Base-by-base conservation (phyloP, 2,113 vertebrate genomes). In the Eulemur rufifrons region DNA sequence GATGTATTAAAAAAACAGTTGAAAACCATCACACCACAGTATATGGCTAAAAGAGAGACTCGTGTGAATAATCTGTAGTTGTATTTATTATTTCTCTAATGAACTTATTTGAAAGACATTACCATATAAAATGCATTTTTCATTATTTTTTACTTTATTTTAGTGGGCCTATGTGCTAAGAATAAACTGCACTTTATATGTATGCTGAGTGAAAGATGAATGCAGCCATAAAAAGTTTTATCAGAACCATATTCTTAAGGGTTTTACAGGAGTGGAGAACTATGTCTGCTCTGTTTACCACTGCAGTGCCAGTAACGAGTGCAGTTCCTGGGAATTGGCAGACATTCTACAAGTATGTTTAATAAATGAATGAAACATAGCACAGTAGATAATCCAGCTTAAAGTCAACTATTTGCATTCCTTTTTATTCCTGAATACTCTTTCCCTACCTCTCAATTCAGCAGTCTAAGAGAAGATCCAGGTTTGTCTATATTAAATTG, bases 331-430 rank as follows among this genome's bases (percentile, higher is more conserved):
- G 18, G 14, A 86, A 23, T 52, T 0, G 0, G 32, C 6, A 27
- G 66, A 25, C 13, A 56, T 11, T 45, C 42, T 21, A n/a, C 45
- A 76, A 91, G 52, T 50, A 9, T 47, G 47, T 50, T 93, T 74
- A 93, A 54, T 86, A 47, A 86, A 47, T 89, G 56, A 86, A 86
- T 86, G 93, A 91, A 78, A 39, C 5, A 82, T 23, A 56, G 34
- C 32, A 42, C 23, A 63, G 66, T 77, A 83, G 68, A 17, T 50
- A 92, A 34, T 74, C 10, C 56, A 52, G 69, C n/a, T 86, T 34
- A 63, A 34, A 83, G 9, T 66, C 73, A 85, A 74, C 39, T 76
- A 9, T 52, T 89, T n/a, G 32, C 23, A 74, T 50, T 86, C 9
- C 15, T 78, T 93, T 84, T 20, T n/a, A 14, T 59, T 29, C 76